Percentiles rank a stretch among this genome's conserved stretches.
These are phyloP conservation scores for Cinclus mexicanus DNA, from an alignment of 2,113 vertebrate genomes.

Conservation along the genomic window DNA sequence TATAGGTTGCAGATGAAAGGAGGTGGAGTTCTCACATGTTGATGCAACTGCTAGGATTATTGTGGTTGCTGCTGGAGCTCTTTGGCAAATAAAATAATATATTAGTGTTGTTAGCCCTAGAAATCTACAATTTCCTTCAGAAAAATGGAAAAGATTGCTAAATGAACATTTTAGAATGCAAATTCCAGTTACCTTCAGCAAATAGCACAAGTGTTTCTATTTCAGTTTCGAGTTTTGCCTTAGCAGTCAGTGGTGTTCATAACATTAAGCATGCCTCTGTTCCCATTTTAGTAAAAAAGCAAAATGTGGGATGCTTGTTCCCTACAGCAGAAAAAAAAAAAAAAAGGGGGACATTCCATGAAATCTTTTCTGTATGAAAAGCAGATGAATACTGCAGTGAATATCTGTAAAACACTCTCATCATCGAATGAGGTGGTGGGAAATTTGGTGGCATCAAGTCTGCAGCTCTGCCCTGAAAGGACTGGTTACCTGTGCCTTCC, in stretches of 20 bases:
- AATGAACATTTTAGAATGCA: neutral
- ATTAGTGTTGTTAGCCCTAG: neutral
- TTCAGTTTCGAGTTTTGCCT: neutral
- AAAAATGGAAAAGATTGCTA: neutral
- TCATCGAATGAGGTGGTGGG: neutral
- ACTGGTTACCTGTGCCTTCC: neutral
- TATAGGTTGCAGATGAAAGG: neutral
- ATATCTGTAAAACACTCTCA: neutral
- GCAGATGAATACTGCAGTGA: neutral
- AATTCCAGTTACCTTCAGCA: neutral
- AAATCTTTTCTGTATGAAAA: neutral
- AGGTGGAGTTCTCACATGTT: neutral
- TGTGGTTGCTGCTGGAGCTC: neutral
- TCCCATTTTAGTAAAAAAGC: neutral
- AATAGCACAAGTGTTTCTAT: fast-evolving
- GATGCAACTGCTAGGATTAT: neutral
- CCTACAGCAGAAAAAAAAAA: neutral
- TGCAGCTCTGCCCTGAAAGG: neutral
- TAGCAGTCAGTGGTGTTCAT: neutral
- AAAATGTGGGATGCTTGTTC: neutral
- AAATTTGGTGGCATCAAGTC: neutral
- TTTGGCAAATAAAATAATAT: neutral
- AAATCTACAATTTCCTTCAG: neutral
- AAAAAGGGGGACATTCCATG: neutral
- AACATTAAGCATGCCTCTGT: neutral